Conservation (phyloP, 30 jellyfish, hydroid and myxozoan species). For the Haliclystus octoradiatus region DNA sequence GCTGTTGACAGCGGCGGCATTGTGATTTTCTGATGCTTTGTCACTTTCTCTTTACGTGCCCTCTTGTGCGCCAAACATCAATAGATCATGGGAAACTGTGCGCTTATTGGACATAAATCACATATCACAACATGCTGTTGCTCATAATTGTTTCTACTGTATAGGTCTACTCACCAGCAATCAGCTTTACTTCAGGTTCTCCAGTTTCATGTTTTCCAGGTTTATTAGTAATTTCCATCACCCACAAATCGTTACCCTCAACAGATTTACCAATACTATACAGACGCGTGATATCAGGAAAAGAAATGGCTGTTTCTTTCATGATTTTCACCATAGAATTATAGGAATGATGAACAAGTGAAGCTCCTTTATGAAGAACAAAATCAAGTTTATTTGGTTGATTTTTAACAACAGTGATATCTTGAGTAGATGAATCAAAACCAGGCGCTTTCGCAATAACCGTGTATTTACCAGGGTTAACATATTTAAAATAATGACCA, state of each 20-base stretch:
- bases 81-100: too few species aligned
- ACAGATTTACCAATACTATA: conserved; percentile 83
- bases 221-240: conserved; percentile 61
- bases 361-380: conserved; percentile 34
- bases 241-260: conserved; percentile 79
- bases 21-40: too few species aligned
- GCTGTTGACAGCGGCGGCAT: too few species aligned
- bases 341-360: conserved; percentile 34
- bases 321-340: conserved; percentile 28
- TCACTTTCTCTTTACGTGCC: too few species aligned
- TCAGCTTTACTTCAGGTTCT: conserved; percentile 75
- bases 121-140: too few species aligned
- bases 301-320: conserved; percentile 35
- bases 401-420: conserved; percentile 3
- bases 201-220: conserved; percentile 98
- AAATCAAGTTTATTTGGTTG: conserved; percentile 43
- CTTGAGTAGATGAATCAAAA: conserved; percentile 30
- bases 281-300: conserved; percentile 56
- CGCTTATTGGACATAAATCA: too few species aligned
- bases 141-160: too few species aligned
- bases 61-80: too few species aligned
- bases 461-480: conserved; percentile 70
- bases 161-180: too few species aligned
- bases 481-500: conserved; percentile 68
- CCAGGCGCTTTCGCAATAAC: conserved; percentile 53